Base-by-base conservation (phyloP, 2,888 invertebrate species). In the Slavum lentiscoides region DNA sequence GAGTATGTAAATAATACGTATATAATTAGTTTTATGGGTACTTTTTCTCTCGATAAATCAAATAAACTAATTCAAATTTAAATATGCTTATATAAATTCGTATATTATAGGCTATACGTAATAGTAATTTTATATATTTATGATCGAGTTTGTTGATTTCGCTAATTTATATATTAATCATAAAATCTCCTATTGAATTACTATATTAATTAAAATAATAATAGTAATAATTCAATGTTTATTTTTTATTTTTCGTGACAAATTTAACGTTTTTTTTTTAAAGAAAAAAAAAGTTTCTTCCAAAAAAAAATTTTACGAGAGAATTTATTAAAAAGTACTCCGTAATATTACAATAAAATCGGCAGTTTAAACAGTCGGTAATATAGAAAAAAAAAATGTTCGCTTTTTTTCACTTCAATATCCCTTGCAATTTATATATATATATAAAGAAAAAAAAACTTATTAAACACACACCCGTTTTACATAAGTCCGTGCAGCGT, bases 261-360 rank as follows among this genome's bases (percentile, higher is more conserved):
- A 30, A 43, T 43, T 43, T 43, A n/a, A n/a, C n/a, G 0, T 7
- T 9, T 43, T 43, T 43, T 30, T 30, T 4, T 30, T 30, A 1
- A 4, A 1, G 30, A 1, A 30, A 30, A 30, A 30, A 1, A 7
- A 6, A n/a, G n/a, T 58, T 58, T 58, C n/a, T 58, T 59, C n/a
- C 6, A 21, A 59, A 59, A 8, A 59, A 59, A 8, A 59, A 6
- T 59, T 11, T 21, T 59, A 59, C 19, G 19, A 7, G 11, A n/a
- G 7, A 8, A 59, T 59, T 59, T n/a, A 58, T 19, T 61, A 61
- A 23, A 23, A 73, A 15, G 13, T 15, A 62, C 13, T 11, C 1
- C 1, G 43, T 37, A 64, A 55, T 55, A 74, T 55, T 74, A 2
- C 53, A 21, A 55, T 39, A n/a, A 67, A 67, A 58, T 67, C 23